These are phyloP conservation scores for Psittacula cyanocephala DNA, from an alignment of 2,113 vertebrate species.

Conservation along the genomic window DNA sequence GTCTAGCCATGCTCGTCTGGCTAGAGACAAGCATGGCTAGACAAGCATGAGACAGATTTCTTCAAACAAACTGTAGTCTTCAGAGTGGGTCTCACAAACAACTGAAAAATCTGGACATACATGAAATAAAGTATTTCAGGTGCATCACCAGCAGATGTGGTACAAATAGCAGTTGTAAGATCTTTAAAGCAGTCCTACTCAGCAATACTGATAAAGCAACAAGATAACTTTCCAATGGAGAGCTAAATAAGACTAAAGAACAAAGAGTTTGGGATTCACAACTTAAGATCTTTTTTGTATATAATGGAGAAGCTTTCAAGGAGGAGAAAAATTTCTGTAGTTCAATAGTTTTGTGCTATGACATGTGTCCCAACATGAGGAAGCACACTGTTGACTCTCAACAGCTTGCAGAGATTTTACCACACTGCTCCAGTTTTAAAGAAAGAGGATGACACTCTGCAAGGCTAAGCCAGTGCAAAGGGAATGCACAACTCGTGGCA, in stretches of 20 bases:
- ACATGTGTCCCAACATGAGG: fast-evolving
- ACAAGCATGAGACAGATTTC: not conserved
- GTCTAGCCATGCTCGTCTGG: not conserved
- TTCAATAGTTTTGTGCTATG: not conserved
- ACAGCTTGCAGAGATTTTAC: not conserved
- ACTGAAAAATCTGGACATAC: not conserved
- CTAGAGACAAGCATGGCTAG: not conserved
- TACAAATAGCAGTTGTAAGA: not conserved
- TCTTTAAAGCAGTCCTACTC: not conserved
- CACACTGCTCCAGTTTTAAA: not conserved
- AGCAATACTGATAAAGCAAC: not conserved
- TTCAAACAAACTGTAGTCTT: not conserved
- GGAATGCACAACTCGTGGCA: not conserved
- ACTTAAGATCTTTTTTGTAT: not conserved
- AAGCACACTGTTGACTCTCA: not conserved
- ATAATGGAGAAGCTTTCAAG: not conserved
- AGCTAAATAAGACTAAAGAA: not conserved
- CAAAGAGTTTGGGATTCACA: not conserved
- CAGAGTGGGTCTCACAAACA: not conserved
- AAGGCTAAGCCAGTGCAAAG: not conserved
- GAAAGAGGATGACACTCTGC: not conserved
- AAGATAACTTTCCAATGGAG: not conserved
- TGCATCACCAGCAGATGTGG: not conserved
- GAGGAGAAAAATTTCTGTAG: not conserved
- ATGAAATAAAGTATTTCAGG: not conserved